Base-by-base conservation (phyloP, 2,888 invertebrate genomes). In the Schrankia costaestrigalis region DNA sequence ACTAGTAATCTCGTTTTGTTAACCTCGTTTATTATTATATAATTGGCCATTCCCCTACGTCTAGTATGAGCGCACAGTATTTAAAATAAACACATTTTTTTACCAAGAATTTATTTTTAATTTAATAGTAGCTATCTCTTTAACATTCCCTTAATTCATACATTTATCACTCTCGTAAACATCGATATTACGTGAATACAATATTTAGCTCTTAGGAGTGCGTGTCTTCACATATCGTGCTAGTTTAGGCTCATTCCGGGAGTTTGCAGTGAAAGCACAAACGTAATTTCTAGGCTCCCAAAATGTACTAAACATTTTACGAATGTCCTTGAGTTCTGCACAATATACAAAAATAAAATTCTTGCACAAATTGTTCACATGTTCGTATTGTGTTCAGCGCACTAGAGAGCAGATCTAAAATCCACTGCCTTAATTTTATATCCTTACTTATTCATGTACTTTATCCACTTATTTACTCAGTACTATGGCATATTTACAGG, bases 31-130 rank as follows among this genome's bases (percentile, higher is more conserved):
- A 65, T 62, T 60, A 41, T 35, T 41, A 41, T 49, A 27, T 32
- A 41, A 21, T 27, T 27, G 21, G 26, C 27, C 27, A 23, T 17
- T 11, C 36, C 23, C 12, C n/a, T 52, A n/a, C 43, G 39, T 37
- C 32, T 28, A 51, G 55, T 55, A 46, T 37, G 56, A 48, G 56
- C 62, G 62, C 62, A 59, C 56, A 54, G 50, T 43, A 61, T 74
- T 73, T 70, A 68, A 74, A 78, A 70, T 55, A 46, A 39, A 42
- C 41, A 33, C 50, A 46, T 52, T 68, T 76, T 72, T 73, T 75
- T 78, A 80, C 68, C 76, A 83, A 79, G 76, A 72, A 62, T 72
- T 79, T 76, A 73, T 72, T 58, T 80, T 76, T 69, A 65, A 55
- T 75, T 68, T 61, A 64, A 63, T 66, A 69, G 71, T 73, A 54